Base-by-base conservation (phyloP, 2,888 invertebrate genomes). In the Phyllotreta striolata region DNA sequence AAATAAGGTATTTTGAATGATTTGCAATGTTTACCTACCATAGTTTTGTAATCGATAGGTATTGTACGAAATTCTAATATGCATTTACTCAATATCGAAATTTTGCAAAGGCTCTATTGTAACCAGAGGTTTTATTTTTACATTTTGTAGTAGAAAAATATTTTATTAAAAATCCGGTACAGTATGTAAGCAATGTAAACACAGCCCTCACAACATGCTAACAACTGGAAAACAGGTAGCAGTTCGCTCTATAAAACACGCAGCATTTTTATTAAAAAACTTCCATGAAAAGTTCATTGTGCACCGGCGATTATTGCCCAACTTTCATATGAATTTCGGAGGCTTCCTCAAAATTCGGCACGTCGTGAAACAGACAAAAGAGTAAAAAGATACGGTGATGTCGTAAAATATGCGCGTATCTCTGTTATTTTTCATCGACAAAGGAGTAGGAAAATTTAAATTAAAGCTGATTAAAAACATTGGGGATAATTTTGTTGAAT, bases 191-290 rank as follows among this genome's bases (percentile, higher is more conserved):
- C 60, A 12, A 40, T 60, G 44, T 52, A 62, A 67, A 63, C 60
- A 58, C 68, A 69, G 66, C 66, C 69, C 69, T 82, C 82, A 83
- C 83, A 83, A 83, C 83, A 83, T 83, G 83, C 83, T 82, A 82
- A 82, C 83, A 83, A 81, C 82, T 77, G 76, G 71, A 72, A 60
- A 64, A 74, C 71, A 76, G 80, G 80, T 81, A 81, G 81, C 81
- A 80, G 81, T 80, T 80, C 76, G 79, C 72, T 72, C 74, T 76
- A 73, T 70, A 65, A 64, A 65, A 56, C 67, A 68, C 74, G 73
- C 70, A 73, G 65, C 69, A 72, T 65, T 66, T 66, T 69, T 65
- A 66, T 66, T 64, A 63, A 65, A 67, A 67, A 69, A 66, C 63
- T 69, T 66, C 59, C 60, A 46, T 61, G 49, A 62, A 49, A 68